phyloP scores from a whole-genome alignment of 2,888 invertebrate species.

The Amphipoea lucens region DNA sequence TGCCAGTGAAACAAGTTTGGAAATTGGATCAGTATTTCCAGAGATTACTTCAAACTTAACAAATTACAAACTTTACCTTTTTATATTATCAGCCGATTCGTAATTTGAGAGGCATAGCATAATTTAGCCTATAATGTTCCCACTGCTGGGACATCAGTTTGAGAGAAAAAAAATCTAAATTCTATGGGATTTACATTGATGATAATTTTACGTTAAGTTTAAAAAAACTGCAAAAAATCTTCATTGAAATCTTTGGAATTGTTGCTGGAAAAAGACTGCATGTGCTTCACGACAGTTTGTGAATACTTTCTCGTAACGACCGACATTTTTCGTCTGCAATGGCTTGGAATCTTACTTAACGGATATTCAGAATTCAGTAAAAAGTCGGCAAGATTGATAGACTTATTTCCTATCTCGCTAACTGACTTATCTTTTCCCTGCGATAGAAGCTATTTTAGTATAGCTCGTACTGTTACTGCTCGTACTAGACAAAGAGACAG shows the following conservation, averaged over 20 bases:
- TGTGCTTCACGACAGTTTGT: neutral
- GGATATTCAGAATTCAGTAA: neutral
- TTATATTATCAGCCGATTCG: neutral
- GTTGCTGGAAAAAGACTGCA: neutral
- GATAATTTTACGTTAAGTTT: neutral
- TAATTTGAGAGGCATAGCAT: neutral
- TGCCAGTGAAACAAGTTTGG: neutral
- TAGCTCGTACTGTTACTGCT: too few species aligned
- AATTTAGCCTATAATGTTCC: neutral
- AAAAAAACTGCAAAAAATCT: neutral
- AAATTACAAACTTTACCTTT: neutral
- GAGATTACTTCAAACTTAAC: neutral
- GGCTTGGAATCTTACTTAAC: slow-evolving; percentile 13
- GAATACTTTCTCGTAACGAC: neutral
- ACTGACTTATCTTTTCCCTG: neutral
- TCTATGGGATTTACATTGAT: neutral
- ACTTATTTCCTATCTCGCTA: neutral
- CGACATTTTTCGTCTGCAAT: slow-evolving; percentile 9
- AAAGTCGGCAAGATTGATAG: slow-evolving; percentile 2
- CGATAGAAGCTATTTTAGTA: neutral
- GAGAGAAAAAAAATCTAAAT: neutral
- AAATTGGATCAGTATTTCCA: neutral
- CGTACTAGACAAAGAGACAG: slow-evolving; percentile 5
- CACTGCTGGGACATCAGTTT: too few species aligned
- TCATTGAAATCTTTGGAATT: too few species aligned